Percentiles rank a stretch among this genome's conserved stretches.
These are phyloP conservation scores for Herpailurus yagouaroundi DNA, from an alignment of 2,113 vertebrate genomes.

Conservation along the genomic window DNA sequence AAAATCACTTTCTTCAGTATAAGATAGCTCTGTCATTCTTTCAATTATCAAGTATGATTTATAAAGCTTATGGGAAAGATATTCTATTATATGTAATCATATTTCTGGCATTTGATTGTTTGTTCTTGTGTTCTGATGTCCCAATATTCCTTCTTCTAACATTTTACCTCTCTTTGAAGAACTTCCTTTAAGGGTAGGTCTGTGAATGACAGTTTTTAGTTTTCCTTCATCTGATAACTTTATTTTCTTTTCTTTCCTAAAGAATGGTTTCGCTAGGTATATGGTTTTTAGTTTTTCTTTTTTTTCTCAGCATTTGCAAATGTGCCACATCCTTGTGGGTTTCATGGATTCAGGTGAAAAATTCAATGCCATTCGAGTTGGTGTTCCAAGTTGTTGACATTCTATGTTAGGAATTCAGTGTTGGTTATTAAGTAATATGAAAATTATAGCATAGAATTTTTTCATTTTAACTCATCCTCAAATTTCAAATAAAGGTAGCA, in stretches of 20 bases:
- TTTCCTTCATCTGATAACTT: not conserved
- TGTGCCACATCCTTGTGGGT: not conserved
- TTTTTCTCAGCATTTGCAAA: not conserved
- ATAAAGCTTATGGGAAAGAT: not conserved
- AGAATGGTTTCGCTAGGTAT: not conserved
- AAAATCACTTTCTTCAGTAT: not conserved
- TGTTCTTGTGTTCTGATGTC: not conserved
- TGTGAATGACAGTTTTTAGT: not conserved
- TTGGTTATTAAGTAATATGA: not conserved
- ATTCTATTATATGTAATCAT: not conserved
- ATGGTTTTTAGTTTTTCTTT: not conserved
- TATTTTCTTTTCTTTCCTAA: not conserved
- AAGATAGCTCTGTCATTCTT: not conserved
- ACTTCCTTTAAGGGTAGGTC: not conserved
- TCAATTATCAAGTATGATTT: not conserved
- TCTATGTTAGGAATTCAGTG: not conserved
- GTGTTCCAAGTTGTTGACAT: not conserved
- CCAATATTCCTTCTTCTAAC: not conserved
- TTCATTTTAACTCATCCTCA: not conserved
- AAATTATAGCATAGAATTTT: not conserved
- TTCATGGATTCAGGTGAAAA: not conserved
- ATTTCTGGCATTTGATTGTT: not conserved
- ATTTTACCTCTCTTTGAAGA: not conserved
- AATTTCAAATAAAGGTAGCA: not conserved
- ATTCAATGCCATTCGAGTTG: not conserved